Base-by-base conservation (phyloP, 2,113 vertebrate species). In the Pristiophorus japonicus region DNA sequence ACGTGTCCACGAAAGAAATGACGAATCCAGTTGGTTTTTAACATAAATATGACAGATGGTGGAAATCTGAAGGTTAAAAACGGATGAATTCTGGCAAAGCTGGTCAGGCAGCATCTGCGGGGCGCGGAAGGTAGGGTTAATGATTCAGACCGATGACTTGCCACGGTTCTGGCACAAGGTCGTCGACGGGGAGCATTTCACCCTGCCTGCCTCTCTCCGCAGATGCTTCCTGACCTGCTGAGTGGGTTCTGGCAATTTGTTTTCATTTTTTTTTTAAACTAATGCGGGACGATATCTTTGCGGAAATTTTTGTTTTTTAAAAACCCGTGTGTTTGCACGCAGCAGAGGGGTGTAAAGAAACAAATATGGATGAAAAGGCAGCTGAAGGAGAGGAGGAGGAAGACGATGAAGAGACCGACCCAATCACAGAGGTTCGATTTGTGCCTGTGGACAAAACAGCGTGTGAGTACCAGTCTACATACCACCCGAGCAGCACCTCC, bases 401-500 rank as follows among this genome's bases (percentile, higher is more conserved):
- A 4, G 97, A 97, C 0, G 98, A 98, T 14, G 97, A 98, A 0
- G 98, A 98, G 0, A 12, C 81, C 0, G 98, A 98, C 42, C 96
- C 96, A 0, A 99, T 99, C 97, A 98, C 98, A 0, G 99, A 99
- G 96, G 98, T 99, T 96, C 97, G 99, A 96, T 99, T 99, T 95
- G 98, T 99, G 34, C 99, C 99, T 1, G 97, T 97, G 0, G 98
- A 99, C 97, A 99, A 99, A 96, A 97, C 98, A 14, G 98, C 99
- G 81, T 96, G 99, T 99, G 97, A 98, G 99, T 98, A 63, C 78
- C 81, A 7, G n/a, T 85, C 12, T 85, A 20, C 5, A 34, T 6
- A 30, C 27, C 4, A 47, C 16, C 51, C 16, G 5, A n/a, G 51
- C 51, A 22, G 38, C 18, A 45, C 0, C 16, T 0, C 38, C 78